Conservation (phyloP, 2,113 vertebrate genomes). For the Cyprinodon tularosa region DNA sequence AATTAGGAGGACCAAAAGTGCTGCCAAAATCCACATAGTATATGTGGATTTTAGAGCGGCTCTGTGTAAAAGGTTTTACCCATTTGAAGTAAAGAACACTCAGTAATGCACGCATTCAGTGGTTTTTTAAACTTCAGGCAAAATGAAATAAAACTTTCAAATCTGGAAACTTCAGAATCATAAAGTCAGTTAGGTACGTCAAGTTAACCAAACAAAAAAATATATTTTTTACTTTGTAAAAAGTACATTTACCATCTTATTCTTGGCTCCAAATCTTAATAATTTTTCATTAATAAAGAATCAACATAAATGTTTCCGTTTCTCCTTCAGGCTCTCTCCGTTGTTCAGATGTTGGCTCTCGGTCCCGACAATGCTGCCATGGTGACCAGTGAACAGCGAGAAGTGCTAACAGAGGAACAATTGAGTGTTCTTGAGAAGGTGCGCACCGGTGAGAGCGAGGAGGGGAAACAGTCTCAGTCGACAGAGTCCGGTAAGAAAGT, state of each 20-base stretch:
- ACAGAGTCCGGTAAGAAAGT: conserved; percentile 44
- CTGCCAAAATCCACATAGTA: too few relatives aligned
- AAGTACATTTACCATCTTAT: too few relatives aligned
- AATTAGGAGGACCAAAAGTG: too few relatives aligned
- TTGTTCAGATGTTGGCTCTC: conserved; percentile 65
- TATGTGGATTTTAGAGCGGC: too few relatives aligned
- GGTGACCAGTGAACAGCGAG: conserved; percentile 61
- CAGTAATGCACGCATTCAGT: background rate
- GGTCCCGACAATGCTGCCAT: conserved; percentile 71
- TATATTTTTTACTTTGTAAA: too few relatives aligned
- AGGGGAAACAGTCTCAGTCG: background rate
- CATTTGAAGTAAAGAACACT: too few relatives aligned
- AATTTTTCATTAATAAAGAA: background rate
- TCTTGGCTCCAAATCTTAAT: background rate
- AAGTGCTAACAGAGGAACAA: conserved; percentile 32
- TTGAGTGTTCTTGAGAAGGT: conserved; percentile 37
- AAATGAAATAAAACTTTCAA: background rate
- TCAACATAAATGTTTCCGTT: background rate
- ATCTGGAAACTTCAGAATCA: background rate
- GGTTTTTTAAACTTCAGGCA: background rate
- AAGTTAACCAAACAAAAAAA: too few relatives aligned
- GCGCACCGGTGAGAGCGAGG: background rate
- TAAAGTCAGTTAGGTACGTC: background rate
- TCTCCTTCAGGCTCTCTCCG: conserved; percentile 60
- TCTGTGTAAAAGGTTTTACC: too few relatives aligned